Conservation (phyloP, 2,888 invertebrate genomes). For the Steinernema hermaphroditum region DNA sequence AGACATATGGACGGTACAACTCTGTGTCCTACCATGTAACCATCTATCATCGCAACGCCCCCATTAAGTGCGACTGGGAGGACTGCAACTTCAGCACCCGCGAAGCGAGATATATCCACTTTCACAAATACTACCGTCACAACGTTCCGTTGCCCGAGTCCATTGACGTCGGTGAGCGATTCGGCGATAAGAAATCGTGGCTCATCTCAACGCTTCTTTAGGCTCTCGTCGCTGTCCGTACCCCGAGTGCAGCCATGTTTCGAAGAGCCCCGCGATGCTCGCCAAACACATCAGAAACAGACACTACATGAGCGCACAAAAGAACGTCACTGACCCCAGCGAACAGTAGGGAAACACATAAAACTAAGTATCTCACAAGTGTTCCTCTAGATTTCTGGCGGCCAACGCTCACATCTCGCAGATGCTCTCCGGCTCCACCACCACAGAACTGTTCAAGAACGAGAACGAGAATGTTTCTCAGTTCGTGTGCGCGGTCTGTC, state of each 20-base stretch:
- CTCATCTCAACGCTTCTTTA: conserved; percentile 31
- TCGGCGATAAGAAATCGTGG: not conserved
- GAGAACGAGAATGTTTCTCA: not conserved
- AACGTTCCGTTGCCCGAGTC: conserved; percentile 35
- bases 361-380: not conserved
- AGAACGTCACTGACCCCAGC: not conserved
- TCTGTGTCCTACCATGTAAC: conserved; percentile 42
- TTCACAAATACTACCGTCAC: conserved; percentile 43
- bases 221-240: conserved; percentile 57
- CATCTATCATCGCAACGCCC: conserved; percentile 43
- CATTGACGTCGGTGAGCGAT: conserved; percentile 35
- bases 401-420: conserved; percentile 10
- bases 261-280: conserved; percentile 62
- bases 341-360: not conserved
- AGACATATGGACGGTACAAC: conserved; percentile 41
- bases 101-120: conserved; percentile 44
- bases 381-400: not conserved
- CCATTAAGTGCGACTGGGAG: conserved; percentile 38
- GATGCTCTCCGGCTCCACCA: not conserved
- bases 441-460: not conserved
- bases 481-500: conserved; percentile 19
- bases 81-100: conserved; percentile 38
- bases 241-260: conserved; percentile 55
- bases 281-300: conserved; percentile 52
- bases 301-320: not conserved